Base-by-base conservation (phyloP, 2,113 vertebrate species). In the Oncorhynchus kisutch region DNA sequence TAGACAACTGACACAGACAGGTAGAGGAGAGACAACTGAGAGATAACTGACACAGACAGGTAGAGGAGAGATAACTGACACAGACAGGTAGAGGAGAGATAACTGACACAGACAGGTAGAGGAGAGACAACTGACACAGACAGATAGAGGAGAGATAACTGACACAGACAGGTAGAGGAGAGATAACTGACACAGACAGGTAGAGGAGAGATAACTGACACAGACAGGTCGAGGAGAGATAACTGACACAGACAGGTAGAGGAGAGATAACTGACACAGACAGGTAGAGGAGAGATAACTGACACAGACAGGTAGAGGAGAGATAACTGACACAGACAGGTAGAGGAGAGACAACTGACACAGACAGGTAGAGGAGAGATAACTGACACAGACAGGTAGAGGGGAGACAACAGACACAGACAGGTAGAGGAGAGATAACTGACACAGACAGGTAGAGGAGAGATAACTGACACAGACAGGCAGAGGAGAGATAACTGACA, bases 281-380 rank as follows among this genome's bases (percentile, higher is more conserved):
- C 25, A 25, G 25, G 25, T 25, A 25, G 25, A 25, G 25, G 25
- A 25, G 1, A 25, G 25, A 25, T 25, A 25, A 78, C 84, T 94
- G 83, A 84, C 88, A 49, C 87, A 87, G 79, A 92, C 76, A 45
- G 88, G 25, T 25, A 25, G 25, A 25, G 25, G 25, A 25, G 25
- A 25, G 25, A 25, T 25, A 25, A 25, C 25, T 25, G 25, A 25
- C 25, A 88, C 62, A 89, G 48, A 64, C 90, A 93, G 39, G 4
- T 91, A 22, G 94, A 94, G 91, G 94, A 94, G 54, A 84, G 82
- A 39, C 1, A 12, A 31, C 67, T n/a, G 27, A 24, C 57, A 34
- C 14, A 22, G 25, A 66, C 3, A 65, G 57, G 24, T 25, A 66
- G 64, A 22, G 90, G 93, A 94, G 49, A 84, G 82, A 22, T 1